Evolutionary conservation across 2,888 invertebrate species (phyloP).

Genomic region (Esperia sulphurella): DNA sequence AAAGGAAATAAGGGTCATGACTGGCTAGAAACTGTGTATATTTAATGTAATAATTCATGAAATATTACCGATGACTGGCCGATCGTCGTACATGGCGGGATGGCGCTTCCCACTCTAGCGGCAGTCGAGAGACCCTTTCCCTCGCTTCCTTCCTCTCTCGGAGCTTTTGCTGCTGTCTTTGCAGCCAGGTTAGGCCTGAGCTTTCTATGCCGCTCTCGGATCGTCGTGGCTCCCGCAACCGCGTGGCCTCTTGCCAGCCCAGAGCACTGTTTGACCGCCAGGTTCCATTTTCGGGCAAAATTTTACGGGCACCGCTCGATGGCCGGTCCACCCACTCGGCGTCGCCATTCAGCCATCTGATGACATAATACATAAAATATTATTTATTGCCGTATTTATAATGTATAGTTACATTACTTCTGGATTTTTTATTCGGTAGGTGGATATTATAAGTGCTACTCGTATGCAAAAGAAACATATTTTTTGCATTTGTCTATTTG

Average conservation of each 20-base stretch:
- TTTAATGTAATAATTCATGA: too few relatives aligned
- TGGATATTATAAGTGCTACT: background rate
- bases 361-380: constrained; percentile 20
- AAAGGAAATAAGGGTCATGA: too few relatives aligned
- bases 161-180: constrained; percentile 89
- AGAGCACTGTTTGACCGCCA: constrained; percentile 64
- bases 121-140: constrained; percentile 84
- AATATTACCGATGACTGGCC: constrained; percentile 68
- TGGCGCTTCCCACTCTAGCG: constrained; percentile 81
- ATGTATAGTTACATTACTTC: constrained; percentile 6
- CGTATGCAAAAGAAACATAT: background rate
- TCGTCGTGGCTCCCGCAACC: constrained; percentile 58
- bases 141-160: constrained; percentile 87
- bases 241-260: constrained; percentile 60
- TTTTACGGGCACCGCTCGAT: constrained; percentile 47
- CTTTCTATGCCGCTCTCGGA: constrained; percentile 60
- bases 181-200: constrained; percentile 87
- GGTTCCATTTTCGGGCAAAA: constrained; percentile 56
- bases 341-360: constrained; percentile 69
- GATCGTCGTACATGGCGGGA: constrained; percentile 70
- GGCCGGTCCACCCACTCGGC: constrained; percentile 62
- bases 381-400: constrained; percentile 5
- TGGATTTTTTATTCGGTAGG: background rate
- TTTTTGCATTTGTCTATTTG: constrained; percentile 19
- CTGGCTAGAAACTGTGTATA: too few relatives aligned